Percentiles rank a stretch among this genome's conserved stretches.
Conservation (phyloP, 2,888 invertebrate genomes). For the Yponomeuta malinellus region DNA sequence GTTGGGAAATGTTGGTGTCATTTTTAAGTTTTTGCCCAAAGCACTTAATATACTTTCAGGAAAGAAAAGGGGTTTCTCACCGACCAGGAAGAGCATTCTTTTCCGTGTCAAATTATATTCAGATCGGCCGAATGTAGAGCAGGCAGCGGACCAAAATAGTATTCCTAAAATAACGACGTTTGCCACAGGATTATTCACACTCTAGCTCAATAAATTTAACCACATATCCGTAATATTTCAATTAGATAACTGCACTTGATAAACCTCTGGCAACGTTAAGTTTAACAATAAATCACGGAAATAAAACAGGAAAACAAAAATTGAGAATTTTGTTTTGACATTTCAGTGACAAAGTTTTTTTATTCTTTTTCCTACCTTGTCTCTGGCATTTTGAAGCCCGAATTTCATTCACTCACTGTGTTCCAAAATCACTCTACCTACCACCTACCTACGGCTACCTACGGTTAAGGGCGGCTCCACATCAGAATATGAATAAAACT, state of each 20-base stretch:
- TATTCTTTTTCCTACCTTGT: constrained; percentile 20
- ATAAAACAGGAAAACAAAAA: constrained; percentile 49
- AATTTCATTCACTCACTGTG: background rate
- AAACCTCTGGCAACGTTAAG: background rate
- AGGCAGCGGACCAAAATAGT: constrained; percentile 65
- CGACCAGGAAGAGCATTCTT: constrained; percentile 63
- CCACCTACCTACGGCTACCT: too few relatives aligned
- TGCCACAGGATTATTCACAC: constrained; percentile 19
- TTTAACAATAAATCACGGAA: constrained; percentile 15
- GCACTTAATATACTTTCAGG: background rate
- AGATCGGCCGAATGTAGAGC: constrained; percentile 69
- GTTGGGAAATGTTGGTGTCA: background rate
- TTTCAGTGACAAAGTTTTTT: constrained; percentile 31
- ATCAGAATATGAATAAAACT: too few relatives aligned
- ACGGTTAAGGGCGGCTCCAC: background rate
- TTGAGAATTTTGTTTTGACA: constrained; percentile 64
- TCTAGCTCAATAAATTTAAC: background rate
- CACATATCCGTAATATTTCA: background rate
- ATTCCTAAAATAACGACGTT: constrained; percentile 60
- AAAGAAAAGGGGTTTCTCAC: constrained; percentile 35
- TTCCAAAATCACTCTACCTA: background rate
- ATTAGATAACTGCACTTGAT: background rate
- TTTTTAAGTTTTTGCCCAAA: background rate
- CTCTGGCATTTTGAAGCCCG: background rate
- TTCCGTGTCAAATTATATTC: constrained; percentile 69